Evolutionary conservation across 1,140 invertebrate species (phyloP).

Genomic region (fruit fly (Drosophila melanogaster)): Release_6_plus_ISO1_MT NT_033777.3:6278001-6278500

Average conservation of each 20-base stretch:
- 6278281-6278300: background rate
- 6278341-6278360: slow-evolving; percentile 24
- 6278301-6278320: background rate
- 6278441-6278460: slow-evolving; percentile 66
- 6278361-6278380: slow-evolving; percentile 26
- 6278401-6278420: slow-evolving; percentile 28
- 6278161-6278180: background rate
- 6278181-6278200: background rate
- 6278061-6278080: too few species aligned
- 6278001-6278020: too few species aligned
- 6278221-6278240: too few species aligned
- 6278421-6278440: slow-evolving; percentile 68
- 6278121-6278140: too few species aligned
- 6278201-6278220: too few species aligned
- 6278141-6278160: too few species aligned
- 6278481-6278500: slow-evolving; percentile 57
- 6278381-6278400: slow-evolving; percentile 31
- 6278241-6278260: too few species aligned
- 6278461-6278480: slow-evolving; percentile 15
- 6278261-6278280: too few species aligned
- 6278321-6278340: slow-evolving; percentile 1
- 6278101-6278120: too few species aligned
- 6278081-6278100: background rate
- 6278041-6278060: too few species aligned
- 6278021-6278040: too few species aligned